phyloP scores from a whole-genome alignment of 1,140 invertebrate species.

The Chlorops oryzae region DNA sequence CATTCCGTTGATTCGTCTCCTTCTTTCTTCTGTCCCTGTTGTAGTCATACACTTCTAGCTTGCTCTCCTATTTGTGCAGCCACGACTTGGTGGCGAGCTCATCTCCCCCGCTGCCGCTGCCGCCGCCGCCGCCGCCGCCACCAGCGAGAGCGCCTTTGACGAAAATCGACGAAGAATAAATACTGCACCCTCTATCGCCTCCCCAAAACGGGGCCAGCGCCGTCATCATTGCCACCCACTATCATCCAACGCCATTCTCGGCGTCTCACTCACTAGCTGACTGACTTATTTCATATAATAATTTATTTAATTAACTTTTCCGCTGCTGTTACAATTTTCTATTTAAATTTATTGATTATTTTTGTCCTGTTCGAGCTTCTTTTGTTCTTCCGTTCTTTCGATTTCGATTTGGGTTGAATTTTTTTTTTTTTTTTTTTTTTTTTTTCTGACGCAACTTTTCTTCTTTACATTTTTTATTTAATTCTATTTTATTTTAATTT shows the following conservation, averaged over 20 bases:
- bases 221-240: not conserved
- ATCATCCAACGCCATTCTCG: too few species aligned
- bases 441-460: not conserved
- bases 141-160: too few species aligned
- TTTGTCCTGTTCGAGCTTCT: slow-evolving; percentile 10
- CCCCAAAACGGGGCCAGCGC: too few species aligned
- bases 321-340: slow-evolving; percentile 41
- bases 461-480: slow-evolving; percentile 19
- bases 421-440: slow-evolving; percentile 3
- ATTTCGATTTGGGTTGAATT: too few species aligned
- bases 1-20: too few species aligned
- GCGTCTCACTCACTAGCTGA: too few species aligned
- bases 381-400: not conserved
- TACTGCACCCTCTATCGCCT: too few species aligned
- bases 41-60: too few species aligned
- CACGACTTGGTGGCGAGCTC: slow-evolving; percentile 11
- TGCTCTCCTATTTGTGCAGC: too few species aligned
- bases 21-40: too few species aligned
- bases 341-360: too few species aligned
- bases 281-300: slow-evolving; percentile 46
- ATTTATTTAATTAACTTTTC: slow-evolving; percentile 46
- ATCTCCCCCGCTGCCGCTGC: slow-evolving; percentile 18
- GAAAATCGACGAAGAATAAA: too few species aligned
- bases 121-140: slow-evolving; percentile 30
- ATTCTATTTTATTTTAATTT: slow-evolving; percentile 31